phyloP scores from a whole-genome alignment of 1,140 invertebrate genomes.

The Rhyacophila brunnea region DNA sequence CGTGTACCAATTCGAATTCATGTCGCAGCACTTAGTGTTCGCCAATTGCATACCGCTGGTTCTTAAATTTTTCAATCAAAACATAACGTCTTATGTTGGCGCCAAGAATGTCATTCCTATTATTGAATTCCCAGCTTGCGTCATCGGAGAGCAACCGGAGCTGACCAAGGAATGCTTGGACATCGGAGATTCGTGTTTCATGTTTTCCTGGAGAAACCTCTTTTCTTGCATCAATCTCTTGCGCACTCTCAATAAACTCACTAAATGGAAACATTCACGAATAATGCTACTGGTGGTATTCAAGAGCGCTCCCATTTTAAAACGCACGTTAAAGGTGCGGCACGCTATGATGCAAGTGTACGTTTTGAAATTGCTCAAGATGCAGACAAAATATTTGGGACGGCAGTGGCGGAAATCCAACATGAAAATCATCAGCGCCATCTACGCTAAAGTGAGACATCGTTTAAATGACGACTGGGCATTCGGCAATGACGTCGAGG shows the following conservation, averaged over 20 bases:
- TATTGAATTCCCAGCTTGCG: slow-evolving; percentile 93
- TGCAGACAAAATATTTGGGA: slow-evolving; percentile 99
- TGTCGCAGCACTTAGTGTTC: slow-evolving; percentile 98
- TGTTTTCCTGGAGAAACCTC: slow-evolving; percentile 96
- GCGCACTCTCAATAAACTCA: slow-evolving; percentile 96
- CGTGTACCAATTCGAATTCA: slow-evolving; percentile 98
- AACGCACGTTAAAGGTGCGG: slow-evolving; percentile 91
- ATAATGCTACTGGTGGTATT: slow-evolving; percentile 99
- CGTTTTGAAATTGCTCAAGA: slow-evolving; percentile 96
- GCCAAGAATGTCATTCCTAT: slow-evolving; percentile 94
- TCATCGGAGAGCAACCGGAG: slow-evolving; percentile 94
- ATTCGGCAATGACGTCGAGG: slow-evolving; percentile 98
- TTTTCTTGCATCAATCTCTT: slow-evolving; percentile 98
- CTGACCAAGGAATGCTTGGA: slow-evolving; percentile 91
- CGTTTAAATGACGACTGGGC: slow-evolving; percentile 99
- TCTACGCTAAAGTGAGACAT: slow-evolving; percentile 95
- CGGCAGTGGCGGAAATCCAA: slow-evolving; percentile 98
- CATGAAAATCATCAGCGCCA: slow-evolving; percentile 99
- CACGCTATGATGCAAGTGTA: slow-evolving; percentile 99
- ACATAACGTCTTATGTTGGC: slow-evolving; percentile 92
- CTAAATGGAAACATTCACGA: slow-evolving; percentile 98
- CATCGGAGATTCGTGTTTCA: slow-evolving; percentile 77
- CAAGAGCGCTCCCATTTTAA: slow-evolving; percentile 98
- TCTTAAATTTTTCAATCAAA: slow-evolving; percentile 99
- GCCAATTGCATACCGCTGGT: slow-evolving; percentile 99